Conservation (phyloP, 1,140 invertebrate species). For the Aphaenogaster rudis region DNA sequence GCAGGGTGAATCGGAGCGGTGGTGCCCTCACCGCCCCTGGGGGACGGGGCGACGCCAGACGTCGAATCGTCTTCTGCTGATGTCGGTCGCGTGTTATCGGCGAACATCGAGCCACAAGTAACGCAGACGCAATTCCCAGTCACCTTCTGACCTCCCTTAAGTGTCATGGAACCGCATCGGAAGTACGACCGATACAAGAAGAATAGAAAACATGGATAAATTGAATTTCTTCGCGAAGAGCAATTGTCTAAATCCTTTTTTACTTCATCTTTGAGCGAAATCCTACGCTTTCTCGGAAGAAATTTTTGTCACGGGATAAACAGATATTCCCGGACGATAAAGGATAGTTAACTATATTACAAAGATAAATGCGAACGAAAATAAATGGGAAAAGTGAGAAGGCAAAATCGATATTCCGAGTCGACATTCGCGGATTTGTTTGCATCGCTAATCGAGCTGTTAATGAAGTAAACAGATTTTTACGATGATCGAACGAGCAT, state of each 20-base stretch:
- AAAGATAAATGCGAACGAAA: not conserved
- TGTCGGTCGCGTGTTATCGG: slow-evolving; percentile 77
- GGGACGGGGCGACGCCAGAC: slow-evolving; percentile 75
- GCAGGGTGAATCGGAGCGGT: slow-evolving; percentile 87
- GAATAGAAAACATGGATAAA: not conserved
- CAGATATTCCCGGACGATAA: not conserved
- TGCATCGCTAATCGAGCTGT: slow-evolving; percentile 47
- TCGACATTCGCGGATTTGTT: slow-evolving; percentile 20
- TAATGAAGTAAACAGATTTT: slow-evolving; percentile 49
- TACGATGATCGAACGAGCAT: not conserved
- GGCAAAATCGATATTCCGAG: slow-evolving; percentile 5
- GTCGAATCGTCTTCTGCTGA: slow-evolving; percentile 78
- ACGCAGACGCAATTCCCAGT: slow-evolving; percentile 63
- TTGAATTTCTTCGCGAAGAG: not conserved
- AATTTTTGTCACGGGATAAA: not conserved
- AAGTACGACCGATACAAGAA: not conserved
- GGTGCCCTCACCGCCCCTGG: slow-evolving; percentile 85
- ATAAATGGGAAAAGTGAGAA: not conserved
- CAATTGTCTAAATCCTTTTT: slow-evolving; percentile 7
- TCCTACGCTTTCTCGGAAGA: not conserved
- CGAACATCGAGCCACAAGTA: slow-evolving; percentile 66
- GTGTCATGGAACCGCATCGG: slow-evolving; percentile 27
- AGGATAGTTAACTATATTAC: not conserved
- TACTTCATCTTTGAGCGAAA: not conserved
- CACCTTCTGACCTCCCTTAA: slow-evolving; percentile 56